phyloP scores from a whole-genome alignment of 1,140 invertebrate species.

The Venustaconcha ellipsiformis region DNA sequence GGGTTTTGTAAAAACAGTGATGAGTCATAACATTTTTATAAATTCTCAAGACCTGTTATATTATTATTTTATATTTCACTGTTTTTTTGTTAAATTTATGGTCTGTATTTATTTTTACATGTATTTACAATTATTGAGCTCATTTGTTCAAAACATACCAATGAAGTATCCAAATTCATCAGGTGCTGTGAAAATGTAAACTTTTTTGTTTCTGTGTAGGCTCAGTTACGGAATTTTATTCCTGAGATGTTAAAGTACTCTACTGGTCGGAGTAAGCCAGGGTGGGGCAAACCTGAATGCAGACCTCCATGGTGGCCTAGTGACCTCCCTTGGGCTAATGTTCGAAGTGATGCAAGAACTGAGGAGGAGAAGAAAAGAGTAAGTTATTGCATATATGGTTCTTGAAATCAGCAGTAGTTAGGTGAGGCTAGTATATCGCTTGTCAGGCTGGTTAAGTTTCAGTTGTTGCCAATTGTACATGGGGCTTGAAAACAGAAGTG shows the following conservation, averaged over 20 bases:
- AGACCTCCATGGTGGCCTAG: constrained; percentile 97
- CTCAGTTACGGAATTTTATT: constrained; percentile 95
- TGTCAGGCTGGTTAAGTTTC: too few relatives aligned
- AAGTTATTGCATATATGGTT: constrained; percentile 19
- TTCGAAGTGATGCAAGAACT: constrained; percentile 94
- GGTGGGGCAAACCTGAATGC: constrained; percentile 96
- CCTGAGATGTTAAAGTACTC: constrained; percentile 98
- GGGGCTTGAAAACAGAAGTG: too few relatives aligned
- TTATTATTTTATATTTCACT: too few relatives aligned
- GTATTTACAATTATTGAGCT: background rate
- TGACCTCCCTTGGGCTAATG: constrained; percentile 97
- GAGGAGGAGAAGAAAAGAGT: constrained; percentile 98
- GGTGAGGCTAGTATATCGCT: too few relatives aligned
- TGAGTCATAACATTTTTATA: too few relatives aligned
- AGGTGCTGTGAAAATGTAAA: constrained; percentile 80
- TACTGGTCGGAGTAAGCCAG: constrained; percentile 95
- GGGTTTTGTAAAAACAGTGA: too few relatives aligned
- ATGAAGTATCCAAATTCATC: background rate
- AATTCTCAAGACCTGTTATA: too few relatives aligned
- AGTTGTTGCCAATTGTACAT: too few relatives aligned
- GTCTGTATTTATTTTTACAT: background rate
- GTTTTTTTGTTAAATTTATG: background rate
- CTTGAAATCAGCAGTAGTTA: too few relatives aligned
- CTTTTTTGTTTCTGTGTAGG: constrained; percentile 66
- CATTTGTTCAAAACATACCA: background rate